Conservation (phyloP, 2,113 vertebrate genomes). For the Prionailurus bengalensis region DNA sequence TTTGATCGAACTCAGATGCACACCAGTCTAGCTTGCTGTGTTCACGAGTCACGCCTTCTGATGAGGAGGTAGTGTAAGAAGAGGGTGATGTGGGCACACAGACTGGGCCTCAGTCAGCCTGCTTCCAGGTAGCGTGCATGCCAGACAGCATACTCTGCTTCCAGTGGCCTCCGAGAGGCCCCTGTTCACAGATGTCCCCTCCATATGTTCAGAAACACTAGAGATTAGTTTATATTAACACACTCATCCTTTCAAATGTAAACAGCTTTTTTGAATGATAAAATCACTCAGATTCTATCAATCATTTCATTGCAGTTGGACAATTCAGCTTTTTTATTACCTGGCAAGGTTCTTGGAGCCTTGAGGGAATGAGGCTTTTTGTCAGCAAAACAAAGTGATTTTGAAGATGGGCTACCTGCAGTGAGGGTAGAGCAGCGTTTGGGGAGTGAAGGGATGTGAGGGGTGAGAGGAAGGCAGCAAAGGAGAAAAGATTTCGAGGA, state of each 20-base stretch:
- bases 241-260: background rate
- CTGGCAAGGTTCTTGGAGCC: background rate
- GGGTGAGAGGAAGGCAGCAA: background rate
- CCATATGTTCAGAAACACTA: background rate
- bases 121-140: background rate
- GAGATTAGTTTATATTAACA: background rate
- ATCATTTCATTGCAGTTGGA: background rate
- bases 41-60: rapidly evolving
- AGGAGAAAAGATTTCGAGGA: background rate
- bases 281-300: background rate
- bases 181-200: background rate
- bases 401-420: background rate
- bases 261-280: background rate
- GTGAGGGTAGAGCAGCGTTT: no score
- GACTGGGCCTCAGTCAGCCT: background rate
- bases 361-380: background rate
- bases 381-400: background rate
- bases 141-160: background rate
- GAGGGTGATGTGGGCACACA: rapidly evolving
- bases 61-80: background rate
- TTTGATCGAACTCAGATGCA: background rate
- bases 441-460: no score
- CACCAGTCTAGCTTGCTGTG: background rate
- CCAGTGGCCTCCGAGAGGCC: background rate
- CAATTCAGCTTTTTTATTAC: background rate